Evolutionary conservation across 2,113 vertebrate genomes (phyloP).

Genomic region (Actinemys pallida): DNA sequence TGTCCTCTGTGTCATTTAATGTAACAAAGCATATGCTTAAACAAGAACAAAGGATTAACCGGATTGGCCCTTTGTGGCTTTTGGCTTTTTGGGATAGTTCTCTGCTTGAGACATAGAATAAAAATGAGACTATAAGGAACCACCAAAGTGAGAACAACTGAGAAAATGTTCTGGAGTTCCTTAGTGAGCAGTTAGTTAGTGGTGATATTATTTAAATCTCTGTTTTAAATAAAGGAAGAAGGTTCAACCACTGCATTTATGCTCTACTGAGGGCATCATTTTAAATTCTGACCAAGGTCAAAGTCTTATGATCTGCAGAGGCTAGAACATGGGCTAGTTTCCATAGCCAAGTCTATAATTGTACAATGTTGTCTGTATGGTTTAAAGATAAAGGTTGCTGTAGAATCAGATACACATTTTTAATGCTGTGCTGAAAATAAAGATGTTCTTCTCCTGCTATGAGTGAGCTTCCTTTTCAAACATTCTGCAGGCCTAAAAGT

Average conservation of each 20-base stretch:
- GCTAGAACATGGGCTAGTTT: conserved; percentile 33
- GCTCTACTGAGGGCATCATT: background rate
- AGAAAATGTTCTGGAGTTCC: background rate
- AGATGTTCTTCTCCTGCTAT: background rate
- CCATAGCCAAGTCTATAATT: conserved; percentile 47
- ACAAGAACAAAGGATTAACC: background rate
- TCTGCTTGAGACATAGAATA: background rate
- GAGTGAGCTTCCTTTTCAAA: conserved; percentile 21
- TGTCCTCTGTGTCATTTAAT: background rate
- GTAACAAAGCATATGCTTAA: background rate
- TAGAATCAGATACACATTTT: background rate
- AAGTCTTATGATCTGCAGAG: conserved; percentile 22
- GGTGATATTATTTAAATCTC: background rate
- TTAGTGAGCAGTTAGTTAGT: background rate
- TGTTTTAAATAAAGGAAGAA: conserved; percentile 32
- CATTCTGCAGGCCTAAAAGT: conserved; percentile 11
- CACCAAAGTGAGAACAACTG: fast-evolving
- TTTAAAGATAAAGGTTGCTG: conserved; percentile 32
- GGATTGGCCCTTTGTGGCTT: background rate
- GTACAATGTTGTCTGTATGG: background rate
- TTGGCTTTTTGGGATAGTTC: background rate
- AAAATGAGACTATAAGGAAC: background rate
- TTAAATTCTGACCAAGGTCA: conserved; percentile 41
- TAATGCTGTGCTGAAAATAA: background rate
- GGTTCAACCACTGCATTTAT: conserved; percentile 23